A percentile compares a stretch with the other conserved stretches of the same genome.
phyloP scores from a whole-genome alignment of 2,113 vertebrate genomes.

The Notarius quadriscutis region DNA sequence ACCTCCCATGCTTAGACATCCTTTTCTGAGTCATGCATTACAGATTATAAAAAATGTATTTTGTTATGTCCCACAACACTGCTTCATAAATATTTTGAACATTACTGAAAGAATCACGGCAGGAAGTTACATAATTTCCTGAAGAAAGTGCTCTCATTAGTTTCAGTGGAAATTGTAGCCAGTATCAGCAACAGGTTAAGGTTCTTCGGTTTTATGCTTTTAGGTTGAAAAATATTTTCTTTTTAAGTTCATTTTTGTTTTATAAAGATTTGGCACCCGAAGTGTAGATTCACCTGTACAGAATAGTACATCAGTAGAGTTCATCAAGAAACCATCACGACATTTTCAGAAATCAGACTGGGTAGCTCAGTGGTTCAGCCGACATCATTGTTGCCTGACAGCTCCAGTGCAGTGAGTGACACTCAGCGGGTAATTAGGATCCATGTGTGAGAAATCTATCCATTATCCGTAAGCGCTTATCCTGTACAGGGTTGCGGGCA shows the following conservation, averaged over 20 bases:
- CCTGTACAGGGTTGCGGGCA: no score
- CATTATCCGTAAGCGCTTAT: no score
- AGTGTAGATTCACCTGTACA: not conserved
- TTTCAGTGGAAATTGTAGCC: not conserved
- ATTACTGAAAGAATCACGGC: not conserved
- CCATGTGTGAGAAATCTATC: not conserved
- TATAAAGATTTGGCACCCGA: not conserved
- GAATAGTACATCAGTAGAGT: not conserved
- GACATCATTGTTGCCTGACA: not conserved
- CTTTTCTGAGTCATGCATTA: not conserved
- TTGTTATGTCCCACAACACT: not conserved
- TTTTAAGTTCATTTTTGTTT: not conserved
- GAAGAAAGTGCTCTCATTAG: not conserved
- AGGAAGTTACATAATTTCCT: not conserved
- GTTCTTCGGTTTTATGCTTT: not conserved
- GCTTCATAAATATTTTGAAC: not conserved
- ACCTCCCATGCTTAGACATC: not conserved
- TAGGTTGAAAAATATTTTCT: not conserved
- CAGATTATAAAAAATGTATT: not conserved
- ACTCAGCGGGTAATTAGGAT: not conserved
- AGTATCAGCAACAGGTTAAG: not conserved
- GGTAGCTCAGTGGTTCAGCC: not conserved
- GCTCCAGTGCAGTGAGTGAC: not conserved
- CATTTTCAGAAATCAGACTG: not conserved
- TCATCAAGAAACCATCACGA: not conserved